These are phyloP conservation scores for Trogon melanurus DNA, from an alignment of 2,113 vertebrate genomes.

Conservation along the genomic window DNA sequence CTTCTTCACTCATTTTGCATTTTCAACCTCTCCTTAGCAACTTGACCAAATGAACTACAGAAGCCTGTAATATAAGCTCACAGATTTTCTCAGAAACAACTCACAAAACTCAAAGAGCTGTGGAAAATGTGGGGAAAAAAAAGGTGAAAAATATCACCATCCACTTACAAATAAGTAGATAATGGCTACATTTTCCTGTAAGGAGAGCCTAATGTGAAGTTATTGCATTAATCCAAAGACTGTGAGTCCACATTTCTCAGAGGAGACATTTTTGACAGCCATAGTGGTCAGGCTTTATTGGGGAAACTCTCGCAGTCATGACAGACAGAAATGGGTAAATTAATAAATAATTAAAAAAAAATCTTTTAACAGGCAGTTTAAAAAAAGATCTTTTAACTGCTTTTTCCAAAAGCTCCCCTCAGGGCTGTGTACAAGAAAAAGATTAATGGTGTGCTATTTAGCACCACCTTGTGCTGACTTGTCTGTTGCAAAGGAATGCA, in stretches of 20 bases:
- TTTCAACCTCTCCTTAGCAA: not conserved
- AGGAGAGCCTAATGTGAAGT: not conserved
- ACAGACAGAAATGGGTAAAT: not conserved
- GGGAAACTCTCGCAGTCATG: not conserved
- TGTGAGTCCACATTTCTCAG: not conserved
- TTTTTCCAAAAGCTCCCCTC: not conserved
- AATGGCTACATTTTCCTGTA: not conserved
- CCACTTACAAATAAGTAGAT: not conserved
- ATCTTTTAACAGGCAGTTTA: not conserved
- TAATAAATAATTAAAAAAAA: not conserved
- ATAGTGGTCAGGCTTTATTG: not conserved
- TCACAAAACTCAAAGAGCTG: not conserved
- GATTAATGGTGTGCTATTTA: not conserved
- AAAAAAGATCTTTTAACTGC: not conserved
- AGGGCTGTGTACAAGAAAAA: not conserved
- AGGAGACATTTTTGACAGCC: not conserved
- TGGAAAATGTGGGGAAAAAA: not conserved
- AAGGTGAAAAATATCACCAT: not conserved
- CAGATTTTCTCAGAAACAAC: not conserved
- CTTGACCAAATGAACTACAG: not conserved
- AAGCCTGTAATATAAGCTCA: not conserved
- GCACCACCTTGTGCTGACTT: slow-evolving; percentile 31
- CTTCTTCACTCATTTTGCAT: not conserved
- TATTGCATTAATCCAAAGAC: not conserved
- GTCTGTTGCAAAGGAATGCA: not conserved